phyloP scores from a whole-genome alignment of 2,797 vertebrate genomes.

The Oryzias sinensis region DNA sequence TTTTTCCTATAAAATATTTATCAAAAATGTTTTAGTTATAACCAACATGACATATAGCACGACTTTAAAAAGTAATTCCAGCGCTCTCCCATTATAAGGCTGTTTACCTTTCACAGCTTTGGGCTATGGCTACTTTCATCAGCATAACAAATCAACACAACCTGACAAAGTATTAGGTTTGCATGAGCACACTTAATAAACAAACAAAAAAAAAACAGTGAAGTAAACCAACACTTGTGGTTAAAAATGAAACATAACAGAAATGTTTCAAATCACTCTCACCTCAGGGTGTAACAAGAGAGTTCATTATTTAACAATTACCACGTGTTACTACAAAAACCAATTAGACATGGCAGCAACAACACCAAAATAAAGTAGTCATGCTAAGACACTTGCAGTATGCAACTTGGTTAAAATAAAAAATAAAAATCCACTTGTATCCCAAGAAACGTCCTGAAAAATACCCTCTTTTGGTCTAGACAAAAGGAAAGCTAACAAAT shows the following conservation, averaged over 20 bases:
- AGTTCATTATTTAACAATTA: slow-evolving; percentile 47
- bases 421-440: too few relatives aligned
- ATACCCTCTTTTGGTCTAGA: background rate
- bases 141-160: too few relatives aligned
- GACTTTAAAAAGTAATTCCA: too few relatives aligned
- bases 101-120: too few relatives aligned
- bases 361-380: slow-evolving; percentile 42
- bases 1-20: too few relatives aligned
- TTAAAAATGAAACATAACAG: slow-evolving; percentile 44
- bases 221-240: slow-evolving; percentile 14
- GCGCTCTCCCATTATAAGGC: too few relatives aligned
- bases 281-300: slow-evolving; percentile 48
- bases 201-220: background rate
- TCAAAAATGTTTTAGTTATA: too few relatives aligned
- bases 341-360: slow-evolving; percentile 47
- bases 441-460: too few relatives aligned
- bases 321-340: slow-evolving; percentile 53
- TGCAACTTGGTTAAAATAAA: too few relatives aligned
- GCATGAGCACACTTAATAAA: background rate
- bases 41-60: too few relatives aligned
- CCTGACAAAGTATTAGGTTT: too few relatives aligned
- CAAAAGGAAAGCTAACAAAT: background rate
- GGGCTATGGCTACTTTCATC: too few relatives aligned
- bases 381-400: slow-evolving; percentile 18
- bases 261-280: slow-evolving; percentile 62